A percentile compares a stretch with the other conserved stretches of the same genome.
Evolutionary conservation across 2,888 invertebrate species (phyloP).

Genomic region (Brenthis daphne): DNA sequence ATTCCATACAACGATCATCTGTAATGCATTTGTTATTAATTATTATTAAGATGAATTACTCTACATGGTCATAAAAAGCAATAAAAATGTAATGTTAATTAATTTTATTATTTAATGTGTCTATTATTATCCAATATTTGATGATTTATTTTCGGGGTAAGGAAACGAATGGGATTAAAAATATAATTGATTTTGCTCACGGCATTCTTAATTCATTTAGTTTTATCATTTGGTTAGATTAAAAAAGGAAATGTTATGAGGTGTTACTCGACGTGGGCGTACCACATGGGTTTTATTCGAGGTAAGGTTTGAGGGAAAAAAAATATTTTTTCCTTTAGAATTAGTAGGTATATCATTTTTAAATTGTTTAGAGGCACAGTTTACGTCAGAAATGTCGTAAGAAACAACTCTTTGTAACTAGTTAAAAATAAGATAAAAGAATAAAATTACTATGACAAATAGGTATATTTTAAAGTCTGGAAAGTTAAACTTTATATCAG

Average conservation of each 20-base stretch:
- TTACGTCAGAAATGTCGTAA: too few species aligned
- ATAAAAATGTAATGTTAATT: not conserved
- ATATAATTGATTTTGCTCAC: not conserved
- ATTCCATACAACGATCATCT: too few species aligned
- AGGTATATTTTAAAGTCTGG: too few species aligned
- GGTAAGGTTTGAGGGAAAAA: not conserved
- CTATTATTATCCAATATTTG: not conserved
- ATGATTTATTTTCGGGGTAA: constrained; percentile 5
- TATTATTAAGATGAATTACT: too few species aligned
- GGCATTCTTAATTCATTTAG: constrained; percentile 2
- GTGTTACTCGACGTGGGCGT: not conserved
- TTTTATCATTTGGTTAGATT: not conserved
- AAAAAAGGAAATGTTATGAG: not conserved
- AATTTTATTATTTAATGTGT: not conserved
- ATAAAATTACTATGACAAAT: too few species aligned
- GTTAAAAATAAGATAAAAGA: too few species aligned
- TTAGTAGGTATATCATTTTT: too few species aligned
- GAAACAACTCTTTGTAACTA: too few species aligned
- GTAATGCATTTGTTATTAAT: too few species aligned
- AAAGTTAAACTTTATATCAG: too few species aligned
- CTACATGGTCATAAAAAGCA: not conserved
- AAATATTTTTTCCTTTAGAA: not conserved
- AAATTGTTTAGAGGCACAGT: too few species aligned
- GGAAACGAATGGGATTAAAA: not conserved
- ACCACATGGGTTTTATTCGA: not conserved